phyloP scores from a whole-genome alignment of 2,888 invertebrate species.

The Pilophorus perplexus region DNA sequence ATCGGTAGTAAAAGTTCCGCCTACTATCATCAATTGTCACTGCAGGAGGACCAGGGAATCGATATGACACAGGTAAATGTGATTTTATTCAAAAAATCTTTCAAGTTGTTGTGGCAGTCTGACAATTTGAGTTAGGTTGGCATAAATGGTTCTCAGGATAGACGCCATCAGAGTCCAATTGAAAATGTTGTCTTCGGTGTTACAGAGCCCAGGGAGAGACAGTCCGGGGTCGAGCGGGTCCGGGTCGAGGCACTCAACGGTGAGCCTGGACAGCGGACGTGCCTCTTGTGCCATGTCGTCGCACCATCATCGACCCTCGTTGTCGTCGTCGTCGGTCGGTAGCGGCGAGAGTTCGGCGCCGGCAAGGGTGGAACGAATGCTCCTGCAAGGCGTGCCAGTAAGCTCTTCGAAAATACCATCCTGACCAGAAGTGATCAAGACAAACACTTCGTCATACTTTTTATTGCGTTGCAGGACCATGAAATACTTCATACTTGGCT shows the following conservation, averaged over 20 bases:
- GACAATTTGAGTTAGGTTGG: too few species aligned
- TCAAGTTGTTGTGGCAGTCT: too few species aligned
- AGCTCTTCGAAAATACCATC: constrained; percentile 50
- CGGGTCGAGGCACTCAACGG: constrained; percentile 84
- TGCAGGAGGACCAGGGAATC: constrained; percentile 84
- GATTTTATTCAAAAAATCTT: too few species aligned
- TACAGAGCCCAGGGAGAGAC: constrained; percentile 84
- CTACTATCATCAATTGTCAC: constrained; percentile 76
- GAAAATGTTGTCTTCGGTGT: too few species aligned
- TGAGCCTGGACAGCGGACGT: constrained; percentile 85
- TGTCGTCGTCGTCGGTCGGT: constrained; percentile 75
- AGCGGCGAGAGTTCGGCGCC: constrained; percentile 56
- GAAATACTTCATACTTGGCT: constrained; percentile 95
- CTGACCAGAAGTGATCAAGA: neutral
- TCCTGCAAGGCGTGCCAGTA: constrained; percentile 71
- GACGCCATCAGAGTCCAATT: too few species aligned
- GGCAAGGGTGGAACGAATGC: constrained; percentile 67
- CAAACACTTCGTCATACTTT: too few species aligned
- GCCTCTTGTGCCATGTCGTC: constrained; percentile 61
- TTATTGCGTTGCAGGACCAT: constrained; percentile 72
- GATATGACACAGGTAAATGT: constrained; percentile 73
- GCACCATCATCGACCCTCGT: constrained; percentile 56
- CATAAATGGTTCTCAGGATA: too few species aligned
- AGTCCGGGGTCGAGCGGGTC: constrained; percentile 87
- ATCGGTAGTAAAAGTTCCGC: constrained; percentile 60